phyloP scores from a whole-genome alignment of 2,888 invertebrate species.

The Scotopteryx bipunctaria region DNA sequence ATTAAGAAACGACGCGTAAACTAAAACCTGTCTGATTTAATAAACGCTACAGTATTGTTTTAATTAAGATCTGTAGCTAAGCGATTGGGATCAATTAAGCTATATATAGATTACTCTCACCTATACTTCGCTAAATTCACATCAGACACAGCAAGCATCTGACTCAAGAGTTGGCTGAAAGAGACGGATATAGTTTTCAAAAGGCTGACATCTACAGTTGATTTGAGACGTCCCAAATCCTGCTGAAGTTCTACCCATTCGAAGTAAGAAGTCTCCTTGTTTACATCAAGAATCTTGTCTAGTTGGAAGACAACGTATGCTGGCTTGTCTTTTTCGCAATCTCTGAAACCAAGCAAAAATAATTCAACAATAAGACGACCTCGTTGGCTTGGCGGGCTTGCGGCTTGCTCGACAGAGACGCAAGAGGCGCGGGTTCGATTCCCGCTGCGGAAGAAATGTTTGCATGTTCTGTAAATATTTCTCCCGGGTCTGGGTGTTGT shows the following conservation, averaged over 20 bases:
- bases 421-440: too few relatives aligned
- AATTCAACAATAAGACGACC: too few relatives aligned
- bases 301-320: slow-evolving; percentile 89
- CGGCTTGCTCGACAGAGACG: too few relatives aligned
- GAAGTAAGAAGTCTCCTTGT: slow-evolving; percentile 85
- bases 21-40: too few relatives aligned
- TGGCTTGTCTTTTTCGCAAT: slow-evolving; percentile 88
- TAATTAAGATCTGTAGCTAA: too few relatives aligned
- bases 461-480: too few relatives aligned
- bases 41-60: too few relatives aligned
- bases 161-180: slow-evolving; percentile 82
- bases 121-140: slow-evolving; percentile 85
- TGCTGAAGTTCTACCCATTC: slow-evolving; percentile 85
- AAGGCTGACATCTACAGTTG: slow-evolving; percentile 79
- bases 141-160: slow-evolving; percentile 81
- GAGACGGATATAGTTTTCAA: slow-evolving; percentile 82
- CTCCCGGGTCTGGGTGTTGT: too few relatives aligned
- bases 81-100: too few relatives aligned
- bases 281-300: slow-evolving; percentile 87
- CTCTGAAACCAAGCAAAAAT: slow-evolving; percentile 82
- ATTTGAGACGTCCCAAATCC: slow-evolving; percentile 77
- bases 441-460: too few relatives aligned
- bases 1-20: too few relatives aligned
- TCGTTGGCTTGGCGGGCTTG: too few relatives aligned
- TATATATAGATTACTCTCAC: slow-evolving; percentile 40